These are phyloP conservation scores for Bambusicola thoracicus DNA, from an alignment of 2,113 vertebrate genomes.

Conservation along the genomic window DNA sequence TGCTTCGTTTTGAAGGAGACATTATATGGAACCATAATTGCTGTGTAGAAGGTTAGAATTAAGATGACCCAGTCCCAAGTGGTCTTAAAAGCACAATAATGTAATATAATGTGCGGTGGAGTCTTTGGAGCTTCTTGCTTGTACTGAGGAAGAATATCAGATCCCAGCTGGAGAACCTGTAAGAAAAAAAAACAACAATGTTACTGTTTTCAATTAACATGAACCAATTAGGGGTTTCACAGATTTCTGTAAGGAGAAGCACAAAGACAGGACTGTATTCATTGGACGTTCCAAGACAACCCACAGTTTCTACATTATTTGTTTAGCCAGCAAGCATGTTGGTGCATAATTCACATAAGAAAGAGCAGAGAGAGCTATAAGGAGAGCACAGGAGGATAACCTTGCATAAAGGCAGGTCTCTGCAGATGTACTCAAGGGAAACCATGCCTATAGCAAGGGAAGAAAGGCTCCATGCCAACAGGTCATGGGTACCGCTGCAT, in stretches of 20 bases:
- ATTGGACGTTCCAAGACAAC: background rate
- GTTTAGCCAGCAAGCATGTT: constrained; percentile 12
- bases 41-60: constrained; percentile 97
- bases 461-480: background rate
- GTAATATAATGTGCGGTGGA: constrained; percentile 96
- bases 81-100: constrained; percentile 98
- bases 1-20: constrained; percentile 98
- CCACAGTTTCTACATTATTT: background rate
- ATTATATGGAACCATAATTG: constrained; percentile 98
- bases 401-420: background rate
- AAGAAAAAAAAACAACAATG: constrained; percentile 7
- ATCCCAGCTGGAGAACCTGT: constrained; percentile 94
- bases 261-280: background rate
- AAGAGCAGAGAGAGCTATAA: background rate
- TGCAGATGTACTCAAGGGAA: background rate
- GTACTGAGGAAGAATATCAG: constrained; percentile 97
- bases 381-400: background rate
- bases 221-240: background rate
- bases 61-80: constrained; percentile 99
- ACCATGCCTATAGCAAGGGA: background rate
- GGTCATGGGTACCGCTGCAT: background rate
- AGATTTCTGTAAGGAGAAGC: background rate
- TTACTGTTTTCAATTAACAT: background rate
- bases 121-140: constrained; percentile 99
- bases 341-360: background rate